These are phyloP conservation scores for Potamilus streckersoni DNA, from an alignment of 1,140 invertebrate genomes.

Conservation along the genomic window DNA sequence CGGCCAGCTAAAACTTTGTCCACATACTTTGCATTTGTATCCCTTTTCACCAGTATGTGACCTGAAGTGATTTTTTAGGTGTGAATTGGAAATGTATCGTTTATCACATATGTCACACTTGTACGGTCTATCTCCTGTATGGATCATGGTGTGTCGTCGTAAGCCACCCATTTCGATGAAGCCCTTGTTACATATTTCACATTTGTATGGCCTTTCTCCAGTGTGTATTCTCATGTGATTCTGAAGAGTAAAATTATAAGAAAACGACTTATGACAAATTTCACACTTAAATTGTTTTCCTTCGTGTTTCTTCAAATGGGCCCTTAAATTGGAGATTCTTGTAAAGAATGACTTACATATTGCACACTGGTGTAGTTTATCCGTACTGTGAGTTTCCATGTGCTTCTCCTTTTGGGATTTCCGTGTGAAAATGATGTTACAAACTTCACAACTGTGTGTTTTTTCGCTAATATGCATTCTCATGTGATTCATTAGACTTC, in stretches of 20 bases:
- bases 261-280: too few species aligned
- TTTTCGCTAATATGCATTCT: conserved; percentile 10
- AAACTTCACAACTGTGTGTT: not conserved
- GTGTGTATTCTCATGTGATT: conserved; percentile 4
- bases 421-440: not conserved
- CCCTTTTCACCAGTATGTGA: conserved; percentile 3
- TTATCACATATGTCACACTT: conserved; percentile 9
- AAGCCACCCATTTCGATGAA: not conserved
- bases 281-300: too few species aligned
- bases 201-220: conserved; percentile 11
- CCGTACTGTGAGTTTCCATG: not conserved
- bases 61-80: not conserved
- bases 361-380: not conserved
- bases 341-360: not conserved
- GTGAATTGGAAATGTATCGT: not conserved
- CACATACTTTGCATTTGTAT: conserved; percentile 4
- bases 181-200: conserved; percentile 1
- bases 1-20: not conserved
- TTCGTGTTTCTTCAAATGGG: too few species aligned
- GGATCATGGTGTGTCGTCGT: not conserved
- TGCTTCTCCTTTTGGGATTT: not conserved
- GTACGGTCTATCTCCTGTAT: conserved; percentile 4
- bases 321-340: not conserved
- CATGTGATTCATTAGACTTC: conserved; percentile 1
- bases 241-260: not conserved